These are phyloP conservation scores for Piezodorus guildinii DNA, from an alignment of 1,140 invertebrate species.

Conservation along the genomic window DNA sequence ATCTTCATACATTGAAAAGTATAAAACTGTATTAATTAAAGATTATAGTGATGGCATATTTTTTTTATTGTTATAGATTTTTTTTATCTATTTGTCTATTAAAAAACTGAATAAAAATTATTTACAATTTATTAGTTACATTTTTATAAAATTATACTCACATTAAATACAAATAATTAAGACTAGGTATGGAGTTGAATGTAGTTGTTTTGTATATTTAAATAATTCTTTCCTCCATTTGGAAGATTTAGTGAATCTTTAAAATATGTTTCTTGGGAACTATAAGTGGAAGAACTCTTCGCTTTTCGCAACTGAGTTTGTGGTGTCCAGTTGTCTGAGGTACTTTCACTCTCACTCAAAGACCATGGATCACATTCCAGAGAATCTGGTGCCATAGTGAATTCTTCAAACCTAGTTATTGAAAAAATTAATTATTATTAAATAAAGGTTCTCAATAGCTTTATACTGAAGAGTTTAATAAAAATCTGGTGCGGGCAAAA, in stretches of 20 bases:
- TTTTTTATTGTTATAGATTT: too few relatives aligned
- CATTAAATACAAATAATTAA: background rate
- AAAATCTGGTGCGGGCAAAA: too few relatives aligned
- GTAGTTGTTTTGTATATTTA: conserved; percentile 5
- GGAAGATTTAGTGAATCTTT: background rate
- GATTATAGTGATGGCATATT: too few relatives aligned
- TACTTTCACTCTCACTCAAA: conserved; percentile 6
- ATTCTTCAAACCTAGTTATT: conserved; percentile 7
- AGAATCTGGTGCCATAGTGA: conserved; percentile 23
- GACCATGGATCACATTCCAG: conserved; percentile 23
- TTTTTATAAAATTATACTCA: too few relatives aligned
- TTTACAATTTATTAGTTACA: too few relatives aligned
- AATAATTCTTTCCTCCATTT: background rate
- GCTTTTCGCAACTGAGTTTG: background rate
- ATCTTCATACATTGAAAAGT: too few relatives aligned
- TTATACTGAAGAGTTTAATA: too few relatives aligned
- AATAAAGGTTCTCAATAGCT: too few relatives aligned
- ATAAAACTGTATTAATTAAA: too few relatives aligned
- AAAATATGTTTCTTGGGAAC: conserved; percentile 3
- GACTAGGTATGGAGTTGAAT: conserved; percentile 11
- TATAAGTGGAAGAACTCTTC: background rate
- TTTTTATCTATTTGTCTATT: too few relatives aligned
- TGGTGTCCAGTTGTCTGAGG: conserved; percentile 7
- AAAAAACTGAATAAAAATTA: too few relatives aligned
- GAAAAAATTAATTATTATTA: too few relatives aligned